These are phyloP conservation scores for Hydrocynus forskahlii DNA, from an alignment of 2,797 vertebrate species.

Conservation along the genomic window DNA sequence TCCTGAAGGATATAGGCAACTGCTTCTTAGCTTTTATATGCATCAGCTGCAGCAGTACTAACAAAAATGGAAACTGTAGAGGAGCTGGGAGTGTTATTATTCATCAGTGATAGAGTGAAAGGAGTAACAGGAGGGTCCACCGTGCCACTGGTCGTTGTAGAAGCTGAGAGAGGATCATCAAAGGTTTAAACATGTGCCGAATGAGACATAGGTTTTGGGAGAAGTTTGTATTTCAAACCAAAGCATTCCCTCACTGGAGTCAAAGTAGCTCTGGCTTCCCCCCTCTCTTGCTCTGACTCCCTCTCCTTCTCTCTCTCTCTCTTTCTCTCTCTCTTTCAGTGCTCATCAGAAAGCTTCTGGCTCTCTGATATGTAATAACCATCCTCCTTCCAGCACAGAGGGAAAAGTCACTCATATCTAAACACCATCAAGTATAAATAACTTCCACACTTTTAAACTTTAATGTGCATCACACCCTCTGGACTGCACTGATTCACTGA, in stretches of 20 bases:
- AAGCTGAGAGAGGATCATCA: conserved; percentile 45
- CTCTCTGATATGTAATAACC: conserved; percentile 55
- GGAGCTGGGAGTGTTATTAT: conserved; percentile 35
- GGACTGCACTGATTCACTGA: conserved; percentile 50
- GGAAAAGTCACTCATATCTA: conserved; percentile 52
- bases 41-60: conserved; percentile 8
- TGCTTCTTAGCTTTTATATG: conserved; percentile 1
- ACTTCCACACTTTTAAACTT: conserved; percentile 62
- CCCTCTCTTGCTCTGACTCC: background rate
- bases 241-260: conserved; percentile 46
- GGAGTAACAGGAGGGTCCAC: conserved; percentile 43
- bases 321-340: conserved; percentile 3
- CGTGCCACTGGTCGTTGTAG: conserved; percentile 41
- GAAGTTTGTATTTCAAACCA: conserved; percentile 56
- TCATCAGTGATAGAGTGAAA: conserved; percentile 46
- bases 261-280: conserved; percentile 13
- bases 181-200: conserved; percentile 46
- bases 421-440: conserved; percentile 64
- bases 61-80: conserved; percentile 44
- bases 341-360: conserved; percentile 48
- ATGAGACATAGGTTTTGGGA: conserved; percentile 48
- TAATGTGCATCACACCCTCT: conserved; percentile 55
- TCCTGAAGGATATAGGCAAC: background rate
- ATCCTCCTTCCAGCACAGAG: conserved; percentile 40
- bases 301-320: background rate